Evolutionary conservation across 37 sponge, comb jelly and placozoan species (phyloP).

Genomic region (Ephydatia muelleri): DNA sequence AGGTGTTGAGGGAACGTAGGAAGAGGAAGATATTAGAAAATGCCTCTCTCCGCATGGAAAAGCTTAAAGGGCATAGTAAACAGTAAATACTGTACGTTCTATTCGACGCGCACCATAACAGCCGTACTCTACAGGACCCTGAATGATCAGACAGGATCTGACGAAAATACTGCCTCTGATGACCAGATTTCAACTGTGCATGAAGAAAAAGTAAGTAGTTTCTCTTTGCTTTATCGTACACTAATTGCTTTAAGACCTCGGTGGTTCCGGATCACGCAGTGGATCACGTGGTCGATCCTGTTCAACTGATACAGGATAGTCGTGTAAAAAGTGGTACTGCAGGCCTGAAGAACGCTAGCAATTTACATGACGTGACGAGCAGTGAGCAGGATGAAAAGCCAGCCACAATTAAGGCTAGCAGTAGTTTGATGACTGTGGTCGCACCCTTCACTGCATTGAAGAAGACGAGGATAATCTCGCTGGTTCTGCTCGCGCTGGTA

Average conservation of each 20-base stretch:
- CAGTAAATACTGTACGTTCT: neutral
- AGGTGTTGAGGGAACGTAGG: slow-evolving; percentile 7
- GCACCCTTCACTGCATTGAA: neutral
- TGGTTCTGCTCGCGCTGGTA: neutral
- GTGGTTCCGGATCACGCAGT: neutral
- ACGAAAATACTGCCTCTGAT: neutral
- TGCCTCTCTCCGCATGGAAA: slow-evolving; percentile 40
- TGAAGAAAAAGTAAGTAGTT: neutral
- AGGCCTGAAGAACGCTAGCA: neutral
- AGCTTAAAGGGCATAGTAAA: slow-evolving; percentile 7
- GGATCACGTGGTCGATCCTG: neutral
- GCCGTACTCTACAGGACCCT: neutral
- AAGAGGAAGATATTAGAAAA: slow-evolving; percentile 43
- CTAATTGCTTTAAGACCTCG: neutral
- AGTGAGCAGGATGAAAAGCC: neutral
- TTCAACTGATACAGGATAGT: neutral
- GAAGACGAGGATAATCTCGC: neutral
- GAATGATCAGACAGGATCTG: neutral
- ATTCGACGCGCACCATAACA: slow-evolving; percentile 25
- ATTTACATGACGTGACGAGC: neutral
- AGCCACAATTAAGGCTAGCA: neutral
- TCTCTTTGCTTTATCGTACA: neutral
- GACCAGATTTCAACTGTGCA: neutral
- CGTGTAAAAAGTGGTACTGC: neutral
- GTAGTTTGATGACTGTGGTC: neutral